Evolutionary conservation across 2,797 vertebrate genomes (phyloP), one percentile per base, ranked within the genome.

Genomic region (Novumbra hubbsi): DNA sequence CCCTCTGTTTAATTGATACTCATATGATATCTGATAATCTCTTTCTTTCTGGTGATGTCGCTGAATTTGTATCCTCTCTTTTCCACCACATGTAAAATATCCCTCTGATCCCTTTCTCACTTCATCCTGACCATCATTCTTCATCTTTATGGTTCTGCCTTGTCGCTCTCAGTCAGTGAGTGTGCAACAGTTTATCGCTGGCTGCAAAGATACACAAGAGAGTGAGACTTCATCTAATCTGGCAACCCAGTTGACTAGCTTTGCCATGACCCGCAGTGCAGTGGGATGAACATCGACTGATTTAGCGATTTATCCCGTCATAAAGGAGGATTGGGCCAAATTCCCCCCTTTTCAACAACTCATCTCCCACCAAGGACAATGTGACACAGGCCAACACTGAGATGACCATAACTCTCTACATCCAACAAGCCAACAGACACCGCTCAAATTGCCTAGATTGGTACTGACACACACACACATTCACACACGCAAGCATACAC

Each of bases 291-390:
- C 49, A 41, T 66, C 70, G 34, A 78, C 70, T 88, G 89, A 91
- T 92, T 92, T 90, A 92, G 77, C 27, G 79, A 77, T 86, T 45
- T 45, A 76, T 76, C 77, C 82, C 78, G 80, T 79, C 55, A 67
- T 48, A 81, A 45, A 76, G 74, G 65, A 73, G 73, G 84, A 87
- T 86, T 88, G 85, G 82, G 82, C 73, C 74, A 69, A 92, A 89
- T 86, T 76, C 84, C 80, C 82, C 78, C 75, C 85, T 90, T 89
- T 90, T 85, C 74, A 84, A 84, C 87, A 89, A 88, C 84, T 91
- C 85, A 91, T 91, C 81, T 77, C n/a, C 60, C 45, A 24, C 74
- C 90, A 90, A 92, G 91, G 91, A 87, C 91, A 74, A 70, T 4
- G 62, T 72, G 83, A 84, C 81, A 86, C 72, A 73, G 76, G 71